Conservation (phyloP, 2,113 vertebrate species). For the Lagopus muta region DNA sequence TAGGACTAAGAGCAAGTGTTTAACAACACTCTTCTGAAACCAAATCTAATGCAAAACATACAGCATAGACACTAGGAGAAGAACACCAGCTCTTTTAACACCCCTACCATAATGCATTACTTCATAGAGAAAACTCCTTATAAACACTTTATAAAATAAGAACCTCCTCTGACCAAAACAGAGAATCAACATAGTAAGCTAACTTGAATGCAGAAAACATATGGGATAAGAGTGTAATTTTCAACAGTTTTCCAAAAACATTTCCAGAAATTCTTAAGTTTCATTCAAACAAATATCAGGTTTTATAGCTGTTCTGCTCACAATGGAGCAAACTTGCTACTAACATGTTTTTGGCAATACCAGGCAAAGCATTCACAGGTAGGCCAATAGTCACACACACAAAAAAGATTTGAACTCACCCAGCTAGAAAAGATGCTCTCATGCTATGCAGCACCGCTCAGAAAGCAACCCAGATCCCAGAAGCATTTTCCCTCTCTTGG, state of each 20-base stretch:
- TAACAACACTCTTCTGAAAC: not conserved
- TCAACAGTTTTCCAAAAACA: not conserved
- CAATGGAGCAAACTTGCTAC: too few relatives aligned
- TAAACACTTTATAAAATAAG: not conserved
- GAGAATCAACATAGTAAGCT: not conserved
- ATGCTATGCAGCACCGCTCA: too few relatives aligned
- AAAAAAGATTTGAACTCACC: too few relatives aligned
- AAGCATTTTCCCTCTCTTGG: too few relatives aligned
- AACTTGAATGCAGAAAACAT: not conserved
- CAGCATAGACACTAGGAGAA: not conserved
- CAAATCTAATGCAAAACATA: not conserved
- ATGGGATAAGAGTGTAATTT: not conserved
- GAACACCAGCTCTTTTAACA: not conserved
- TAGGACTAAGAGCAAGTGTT: not conserved
- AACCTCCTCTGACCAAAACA: not conserved
- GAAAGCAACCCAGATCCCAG: too few relatives aligned
- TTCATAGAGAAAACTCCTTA: not conserved
- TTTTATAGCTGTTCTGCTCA: not conserved
- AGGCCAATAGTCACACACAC: too few relatives aligned
- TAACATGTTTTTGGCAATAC: too few relatives aligned
- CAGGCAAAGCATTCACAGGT: too few relatives aligned
- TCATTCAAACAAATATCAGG: not conserved
- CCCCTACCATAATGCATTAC: not conserved
- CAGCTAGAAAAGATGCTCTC: too few relatives aligned
- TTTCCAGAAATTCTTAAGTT: not conserved